phyloP scores from a whole-genome alignment of 2,888 invertebrate species.

The Criorhina ranunculi region DNA sequence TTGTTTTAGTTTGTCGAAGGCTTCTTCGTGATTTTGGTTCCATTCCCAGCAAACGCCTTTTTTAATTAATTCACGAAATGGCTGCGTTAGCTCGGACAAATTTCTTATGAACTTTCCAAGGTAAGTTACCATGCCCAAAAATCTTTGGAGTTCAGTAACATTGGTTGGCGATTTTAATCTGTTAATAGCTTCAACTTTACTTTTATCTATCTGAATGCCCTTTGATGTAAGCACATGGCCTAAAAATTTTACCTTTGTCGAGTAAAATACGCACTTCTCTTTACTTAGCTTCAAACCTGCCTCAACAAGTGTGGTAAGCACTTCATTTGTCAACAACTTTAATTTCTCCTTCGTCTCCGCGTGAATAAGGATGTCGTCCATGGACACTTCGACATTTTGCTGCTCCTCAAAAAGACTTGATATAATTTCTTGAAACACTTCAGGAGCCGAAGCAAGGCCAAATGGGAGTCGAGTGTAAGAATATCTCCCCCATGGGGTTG shows the following conservation, averaged over 20 bases:
- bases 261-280: constrained; percentile 11
- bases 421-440: constrained; percentile 9
- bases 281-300: constrained; percentile 22
- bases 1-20: constrained; percentile 53
- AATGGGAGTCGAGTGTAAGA: constrained; percentile 24
- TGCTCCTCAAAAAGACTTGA: constrained; percentile 2
- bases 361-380: constrained; percentile 21
- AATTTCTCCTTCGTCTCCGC: not conserved
- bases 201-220: constrained; percentile 1
- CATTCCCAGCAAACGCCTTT: too few relatives aligned
- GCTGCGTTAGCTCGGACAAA: constrained; percentile 9
- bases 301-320: not conserved
- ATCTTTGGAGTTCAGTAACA: not conserved
- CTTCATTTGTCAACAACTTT: not conserved
- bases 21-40: constrained; percentile 46
- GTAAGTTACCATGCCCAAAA: constrained; percentile 21
- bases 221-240: constrained; percentile 3
- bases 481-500: constrained; percentile 23
- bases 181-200: not conserved
- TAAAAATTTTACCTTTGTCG: constrained; percentile 9
- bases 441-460: constrained; percentile 22
- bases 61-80: constrained; percentile 12
- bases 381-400: constrained; percentile 16
- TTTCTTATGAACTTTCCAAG: constrained; percentile 1
- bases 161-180: constrained; percentile 8